These are phyloP conservation scores for Halcyon chelicuti DNA, from an alignment of 2,797 vertebrate genomes.

Conservation along the genomic window DNA sequence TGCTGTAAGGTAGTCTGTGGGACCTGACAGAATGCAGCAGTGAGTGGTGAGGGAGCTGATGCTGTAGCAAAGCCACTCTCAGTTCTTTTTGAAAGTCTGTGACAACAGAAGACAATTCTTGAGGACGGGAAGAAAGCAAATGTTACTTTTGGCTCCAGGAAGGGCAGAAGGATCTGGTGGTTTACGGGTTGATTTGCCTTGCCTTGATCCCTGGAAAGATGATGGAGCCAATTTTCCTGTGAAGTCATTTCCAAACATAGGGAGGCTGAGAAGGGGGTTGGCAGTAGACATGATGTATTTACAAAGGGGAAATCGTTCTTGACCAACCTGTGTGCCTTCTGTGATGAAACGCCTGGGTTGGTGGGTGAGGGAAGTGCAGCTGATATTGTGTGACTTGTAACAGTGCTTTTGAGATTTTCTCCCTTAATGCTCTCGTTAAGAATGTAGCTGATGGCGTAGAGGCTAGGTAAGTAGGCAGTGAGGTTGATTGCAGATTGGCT, in stretches of 20 bases:
- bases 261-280: not conserved
- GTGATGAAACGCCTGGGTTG: not conserved
- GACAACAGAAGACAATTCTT: not conserved
- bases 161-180: no score
- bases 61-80: not conserved
- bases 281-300: not conserved
- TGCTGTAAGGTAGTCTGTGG: rapidly evolving
- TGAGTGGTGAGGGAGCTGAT: not conserved
- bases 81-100: not conserved
- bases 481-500: not conserved
- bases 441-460: not conserved
- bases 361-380: not conserved
- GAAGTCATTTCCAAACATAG: not conserved
- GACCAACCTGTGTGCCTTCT: not conserved
- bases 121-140: not conserved
- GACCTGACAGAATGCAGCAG: not conserved
- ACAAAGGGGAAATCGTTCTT: rapidly evolving
- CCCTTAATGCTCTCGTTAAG: not conserved
- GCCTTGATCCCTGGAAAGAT: not conserved
- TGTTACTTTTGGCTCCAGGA: not conserved
- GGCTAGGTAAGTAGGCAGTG: not conserved
- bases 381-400: not conserved
- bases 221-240: not conserved
- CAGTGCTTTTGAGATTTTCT: not conserved
- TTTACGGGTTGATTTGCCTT: not conserved